Evolutionary conservation across 2,113 vertebrate genomes (phyloP).

Genomic region (Leptobrachium ailaonicum): DNA sequence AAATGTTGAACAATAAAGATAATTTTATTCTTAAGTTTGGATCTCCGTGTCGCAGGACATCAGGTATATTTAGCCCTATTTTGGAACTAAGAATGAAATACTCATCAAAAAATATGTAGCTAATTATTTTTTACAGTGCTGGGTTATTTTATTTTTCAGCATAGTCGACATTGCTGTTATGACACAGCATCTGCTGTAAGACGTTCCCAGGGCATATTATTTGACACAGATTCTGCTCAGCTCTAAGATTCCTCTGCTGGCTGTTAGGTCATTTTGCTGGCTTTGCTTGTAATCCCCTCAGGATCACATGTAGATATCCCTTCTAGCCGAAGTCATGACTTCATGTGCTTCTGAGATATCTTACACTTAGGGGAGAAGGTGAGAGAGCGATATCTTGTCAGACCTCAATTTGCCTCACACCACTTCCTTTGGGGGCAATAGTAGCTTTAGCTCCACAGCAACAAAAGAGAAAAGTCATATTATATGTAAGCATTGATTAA

Average conservation of each 20-base stretch:
- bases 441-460: slow-evolving; percentile 41
- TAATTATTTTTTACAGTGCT: not conserved
- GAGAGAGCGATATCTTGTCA: slow-evolving; percentile 2
- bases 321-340: slow-evolving; percentile 24
- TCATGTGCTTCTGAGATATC: slow-evolving; percentile 11
- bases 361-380: slow-evolving; percentile 7
- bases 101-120: too few relatives aligned
- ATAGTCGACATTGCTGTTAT: slow-evolving; percentile 16
- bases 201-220: slow-evolving; percentile 27
- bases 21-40: too few relatives aligned
- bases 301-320: slow-evolving; percentile 19
- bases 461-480: slow-evolving; percentile 27
- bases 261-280: slow-evolving; percentile 31
- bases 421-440: slow-evolving; percentile 19
- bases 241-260: slow-evolving; percentile 22
- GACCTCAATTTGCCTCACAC: not conserved
- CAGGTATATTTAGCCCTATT: too few relatives aligned
- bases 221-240: slow-evolving; percentile 23
- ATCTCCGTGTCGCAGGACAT: too few relatives aligned
- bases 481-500: slow-evolving; percentile 28
- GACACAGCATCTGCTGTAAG: slow-evolving; percentile 19
- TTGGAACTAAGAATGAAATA: too few relatives aligned
- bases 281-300: slow-evolving; percentile 37
- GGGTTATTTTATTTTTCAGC: not conserved
- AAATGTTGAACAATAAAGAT: too few relatives aligned